Conservation (phyloP, 1,140 invertebrate species). For the Aphaenogaster rudis region DNA sequence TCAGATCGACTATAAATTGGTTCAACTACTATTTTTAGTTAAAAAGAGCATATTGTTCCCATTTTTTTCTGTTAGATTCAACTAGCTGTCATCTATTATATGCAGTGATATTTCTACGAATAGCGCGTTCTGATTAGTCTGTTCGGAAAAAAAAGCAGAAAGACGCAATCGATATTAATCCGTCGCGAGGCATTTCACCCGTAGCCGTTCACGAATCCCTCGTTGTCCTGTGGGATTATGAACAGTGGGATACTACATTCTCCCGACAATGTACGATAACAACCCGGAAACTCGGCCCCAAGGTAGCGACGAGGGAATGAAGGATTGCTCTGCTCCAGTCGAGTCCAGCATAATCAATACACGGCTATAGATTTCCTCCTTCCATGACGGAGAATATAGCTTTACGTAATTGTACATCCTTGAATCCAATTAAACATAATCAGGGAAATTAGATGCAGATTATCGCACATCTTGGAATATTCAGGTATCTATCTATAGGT, state of each 20-base stretch:
- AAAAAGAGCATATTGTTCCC: neutral
- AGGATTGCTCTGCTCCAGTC: slow-evolving; percentile 52
- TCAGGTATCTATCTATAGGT: neutral
- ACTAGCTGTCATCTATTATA: slow-evolving; percentile 24
- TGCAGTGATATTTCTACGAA: slow-evolving; percentile 4
- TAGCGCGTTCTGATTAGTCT: neutral
- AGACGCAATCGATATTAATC: slow-evolving; percentile 47
- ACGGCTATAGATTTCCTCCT: slow-evolving; percentile 8
- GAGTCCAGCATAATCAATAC: slow-evolving; percentile 53
- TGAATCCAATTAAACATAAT: slow-evolving; percentile 47
- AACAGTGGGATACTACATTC: slow-evolving; percentile 50
- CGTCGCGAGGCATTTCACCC: slow-evolving; percentile 49
- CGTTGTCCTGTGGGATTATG: slow-evolving; percentile 61
- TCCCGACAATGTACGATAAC: slow-evolving; percentile 62
- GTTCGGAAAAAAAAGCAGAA: slow-evolving; percentile 4
- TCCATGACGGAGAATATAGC: neutral
- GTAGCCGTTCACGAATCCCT: slow-evolving; percentile 29
- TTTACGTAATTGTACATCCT: slow-evolving; percentile 38
- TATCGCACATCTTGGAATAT: slow-evolving; percentile 27
- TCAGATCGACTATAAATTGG: neutral
- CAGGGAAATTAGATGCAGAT: slow-evolving; percentile 36
- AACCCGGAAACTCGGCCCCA: slow-evolving; percentile 60
- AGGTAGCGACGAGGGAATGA: slow-evolving; percentile 55
- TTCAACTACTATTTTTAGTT: neutral
- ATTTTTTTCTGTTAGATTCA: neutral